phyloP scores from a whole-genome alignment of 2,797 vertebrate genomes.

The Fistularia tabacaria region DNA sequence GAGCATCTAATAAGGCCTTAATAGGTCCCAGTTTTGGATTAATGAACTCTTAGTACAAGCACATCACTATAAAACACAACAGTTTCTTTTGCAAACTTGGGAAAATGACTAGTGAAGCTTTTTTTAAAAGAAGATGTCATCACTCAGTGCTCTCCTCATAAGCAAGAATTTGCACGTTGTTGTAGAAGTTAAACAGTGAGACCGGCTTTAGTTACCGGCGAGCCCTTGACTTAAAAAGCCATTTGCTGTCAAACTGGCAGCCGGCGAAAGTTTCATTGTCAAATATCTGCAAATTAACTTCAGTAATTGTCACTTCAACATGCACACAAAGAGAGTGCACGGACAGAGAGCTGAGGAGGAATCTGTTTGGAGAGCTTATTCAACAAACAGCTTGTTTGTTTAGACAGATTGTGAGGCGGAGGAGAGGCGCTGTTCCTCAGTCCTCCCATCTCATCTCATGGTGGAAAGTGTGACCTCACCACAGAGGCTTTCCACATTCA shows the following conservation, averaged over 20 bases:
- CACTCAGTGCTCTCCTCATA: too few relatives aligned
- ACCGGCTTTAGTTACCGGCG: constrained; percentile 6
- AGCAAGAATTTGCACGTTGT: neutral
- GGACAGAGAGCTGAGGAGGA: constrained; percentile 16
- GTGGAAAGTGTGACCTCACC: constrained; percentile 7
- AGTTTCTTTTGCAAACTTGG: too few relatives aligned
- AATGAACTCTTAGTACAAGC: too few relatives aligned
- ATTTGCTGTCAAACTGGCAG: constrained; percentile 32
- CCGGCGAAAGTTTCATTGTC: constrained; percentile 26
- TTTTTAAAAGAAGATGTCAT: too few relatives aligned
- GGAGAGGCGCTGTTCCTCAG: constrained; percentile 1
- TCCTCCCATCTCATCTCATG: neutral
- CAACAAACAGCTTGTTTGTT: constrained; percentile 35
- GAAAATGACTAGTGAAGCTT: too few relatives aligned
- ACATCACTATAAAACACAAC: too few relatives aligned
- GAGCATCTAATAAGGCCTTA: too few relatives aligned
- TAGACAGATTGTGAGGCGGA: constrained; percentile 8
- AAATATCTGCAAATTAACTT: constrained; percentile 32
- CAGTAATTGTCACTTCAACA: constrained; percentile 20
- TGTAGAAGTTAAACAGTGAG: constrained; percentile 8
- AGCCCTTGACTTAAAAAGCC: constrained; percentile 21
- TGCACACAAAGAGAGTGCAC: constrained; percentile 16
- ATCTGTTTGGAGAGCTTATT: constrained; percentile 23
- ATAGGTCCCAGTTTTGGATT: too few relatives aligned
- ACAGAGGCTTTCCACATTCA: constrained; percentile 6